Conservation (phyloP, 2,797 vertebrate species). For the Typhlichthys eigenmanni region DNA sequence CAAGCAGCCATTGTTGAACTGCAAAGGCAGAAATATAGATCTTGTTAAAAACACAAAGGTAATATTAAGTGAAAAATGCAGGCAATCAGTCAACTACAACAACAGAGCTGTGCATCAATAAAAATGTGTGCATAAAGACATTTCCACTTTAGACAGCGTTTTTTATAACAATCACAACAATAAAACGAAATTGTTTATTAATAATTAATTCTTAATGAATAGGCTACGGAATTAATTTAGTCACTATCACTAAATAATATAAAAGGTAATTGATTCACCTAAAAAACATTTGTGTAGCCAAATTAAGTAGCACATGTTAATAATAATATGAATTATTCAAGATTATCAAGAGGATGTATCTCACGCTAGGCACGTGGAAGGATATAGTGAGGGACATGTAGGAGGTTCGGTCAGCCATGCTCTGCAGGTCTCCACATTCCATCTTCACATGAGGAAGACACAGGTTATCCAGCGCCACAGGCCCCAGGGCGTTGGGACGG, state of each 20-base stretch:
- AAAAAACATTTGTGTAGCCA: not conserved
- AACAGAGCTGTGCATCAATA: not conserved
- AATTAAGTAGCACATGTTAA: not conserved
- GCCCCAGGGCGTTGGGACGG: slow-evolving; percentile 60
- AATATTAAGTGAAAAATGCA: not conserved
- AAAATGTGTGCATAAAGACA: too few relatives aligned
- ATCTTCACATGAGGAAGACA: slow-evolving; percentile 81
- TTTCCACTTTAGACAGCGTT: too few relatives aligned
- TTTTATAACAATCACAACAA: not conserved
- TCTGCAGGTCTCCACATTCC: slow-evolving; percentile 77
- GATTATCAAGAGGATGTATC: not conserved
- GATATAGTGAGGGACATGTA: slow-evolving; percentile 89
- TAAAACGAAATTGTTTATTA: slow-evolving; percentile 5
- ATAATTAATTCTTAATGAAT: slow-evolving; percentile 3
- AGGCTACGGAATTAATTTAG: too few relatives aligned
- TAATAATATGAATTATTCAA: not conserved
- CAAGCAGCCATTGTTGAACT: slow-evolving; percentile 76
- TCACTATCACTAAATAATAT: not conserved
- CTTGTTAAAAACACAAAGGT: slow-evolving; percentile 58
- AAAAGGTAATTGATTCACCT: not conserved
- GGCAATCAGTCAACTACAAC: not conserved
- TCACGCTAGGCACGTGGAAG: slow-evolving; percentile 72
- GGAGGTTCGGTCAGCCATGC: slow-evolving; percentile 67
- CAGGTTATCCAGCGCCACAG: slow-evolving; percentile 69
- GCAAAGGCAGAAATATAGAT: slow-evolving; percentile 61